Evolutionary conservation across 64 coral and sea anemone genomes (phyloP).

Genomic region (Montipora capricornis): DNA sequence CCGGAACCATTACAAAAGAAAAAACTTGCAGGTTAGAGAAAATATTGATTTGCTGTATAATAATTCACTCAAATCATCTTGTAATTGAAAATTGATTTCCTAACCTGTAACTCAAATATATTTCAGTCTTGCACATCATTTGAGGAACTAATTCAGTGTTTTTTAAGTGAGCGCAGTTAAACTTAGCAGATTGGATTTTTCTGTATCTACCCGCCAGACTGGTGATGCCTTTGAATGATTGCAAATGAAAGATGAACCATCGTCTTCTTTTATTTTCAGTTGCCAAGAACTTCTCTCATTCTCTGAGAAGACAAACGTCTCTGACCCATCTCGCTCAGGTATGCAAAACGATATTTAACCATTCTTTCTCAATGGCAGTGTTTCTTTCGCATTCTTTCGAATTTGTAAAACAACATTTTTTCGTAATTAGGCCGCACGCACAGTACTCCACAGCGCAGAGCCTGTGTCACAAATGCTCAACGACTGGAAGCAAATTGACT

Average conservation of each 20-base stretch:
- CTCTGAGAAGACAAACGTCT: constrained; percentile 94
- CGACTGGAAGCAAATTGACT: constrained; percentile 96
- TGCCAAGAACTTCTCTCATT: constrained; percentile 96
- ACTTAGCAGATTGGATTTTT: no score
- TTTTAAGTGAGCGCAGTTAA: no score
- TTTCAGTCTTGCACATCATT: no score
- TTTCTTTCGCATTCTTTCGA: background rate
- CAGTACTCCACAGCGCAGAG: constrained; percentile 93
- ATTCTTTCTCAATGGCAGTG: background rate
- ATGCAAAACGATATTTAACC: background rate
- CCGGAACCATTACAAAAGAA: constrained; percentile 86
- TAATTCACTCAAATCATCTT: no score
- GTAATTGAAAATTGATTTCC: no score
- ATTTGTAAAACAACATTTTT: background rate
- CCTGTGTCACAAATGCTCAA: constrained; percentile 95
- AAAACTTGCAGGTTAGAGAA: constrained; percentile 76
- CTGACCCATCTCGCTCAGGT: constrained; percentile 97
- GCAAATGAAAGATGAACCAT: background rate
- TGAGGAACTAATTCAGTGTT: no score
- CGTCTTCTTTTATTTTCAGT: constrained; percentile 67
- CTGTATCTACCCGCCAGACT: no score
- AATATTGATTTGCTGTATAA: background rate
- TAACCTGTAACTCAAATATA: no score
- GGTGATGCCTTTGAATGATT: background rate
- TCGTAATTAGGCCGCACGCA: constrained; percentile 79